Base-by-base conservation (phyloP, 2,797 vertebrate genomes). In the Arrhamphus sclerolepis region DNA sequence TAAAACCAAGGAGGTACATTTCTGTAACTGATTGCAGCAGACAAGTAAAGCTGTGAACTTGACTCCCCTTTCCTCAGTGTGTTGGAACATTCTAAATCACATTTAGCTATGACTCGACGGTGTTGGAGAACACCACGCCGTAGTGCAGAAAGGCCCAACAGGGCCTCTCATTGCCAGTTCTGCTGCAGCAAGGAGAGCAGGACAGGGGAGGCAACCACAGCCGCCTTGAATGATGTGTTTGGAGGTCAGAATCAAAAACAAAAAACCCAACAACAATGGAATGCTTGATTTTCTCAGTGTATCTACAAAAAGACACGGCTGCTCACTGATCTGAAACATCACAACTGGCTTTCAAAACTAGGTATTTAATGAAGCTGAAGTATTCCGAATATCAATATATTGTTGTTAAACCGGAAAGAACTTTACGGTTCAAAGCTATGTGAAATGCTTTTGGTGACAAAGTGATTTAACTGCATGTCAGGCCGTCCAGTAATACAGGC, bases 11-110 rank as follows among this genome's bases (percentile, higher is more conserved):
- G 79, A 46, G 61, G 71, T 63, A 70, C 24, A 56, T 60, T 83
- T 79, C 52, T 77, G 64, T n/a, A 21, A 50, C 63, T 85, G 76
- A 86, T 77, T 83, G 68, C 61, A 72, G 51, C 48, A 31, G 83
- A 85, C 86, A 89, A 83, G 85, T 57, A 82, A 82, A 87, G 66
- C 77, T 76, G 81, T 80, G 80, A 89, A 87, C 62, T 81, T 66
- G 72, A 83, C 74, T 81, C 68, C 56, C 56, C 62, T 78, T 79
- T 80, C 61, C 58, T 73, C 60, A 26, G 64, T 41, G 59, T 67
- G 69, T 75, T 80, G 75, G 71, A 81, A 75, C 64, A 51, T 74
- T 85, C 57, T 67, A 77, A 78, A 79, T 89, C 75, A 79, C 50
- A 68, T 66, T 83, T 72, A 63, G 56, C 66, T 72, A 70, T 56